Base-by-base conservation (phyloP, 2,888 invertebrate species). In the Marronus borbonicus region DNA sequence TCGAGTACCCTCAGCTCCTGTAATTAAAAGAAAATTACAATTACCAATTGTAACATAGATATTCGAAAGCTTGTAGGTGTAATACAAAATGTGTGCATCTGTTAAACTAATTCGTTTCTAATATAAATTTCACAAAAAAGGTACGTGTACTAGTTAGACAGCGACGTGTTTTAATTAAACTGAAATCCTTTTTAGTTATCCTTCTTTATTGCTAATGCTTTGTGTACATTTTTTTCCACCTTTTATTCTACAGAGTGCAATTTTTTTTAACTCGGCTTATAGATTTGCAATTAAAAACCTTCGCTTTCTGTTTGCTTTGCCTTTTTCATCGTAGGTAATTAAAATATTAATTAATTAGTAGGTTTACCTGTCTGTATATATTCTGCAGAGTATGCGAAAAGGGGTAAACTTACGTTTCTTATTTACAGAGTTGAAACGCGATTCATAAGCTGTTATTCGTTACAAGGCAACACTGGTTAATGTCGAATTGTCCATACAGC, bases 1-100 rank as follows among this genome's bases (percentile, higher is more conserved):
- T 92, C 93, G 82, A 96, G 91, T 80, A 92, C 89, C 85, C 91
- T 91, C 80, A 96, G 89, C 84, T 93, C 93, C 91, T 94, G 92
- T 79, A 92, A 91, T 80, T 81, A 81, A 84, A 81, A 80, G 78
- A 68, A 66, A 77, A 55, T 52, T 36, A 44, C 24, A 44, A 10
- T 31, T 3, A 12, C 12, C 50, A 31, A 68, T 24, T 68, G 4
- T 70, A 7, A 7, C 7, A 58, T 31, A 17, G 31, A 62, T 7
- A 8, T 24, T 4, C 20, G 14, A 62, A 5, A 10, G 10, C 28
- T 69, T 31, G 14, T 31, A 3, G 5, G 10, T 52, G 17, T 55
- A 12, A 4, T n/a, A 12, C 2, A 8, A 20, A 62, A 62, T n/a
- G 55, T n/a, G 17, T 17, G n/a, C 44, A 44, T 8, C 39, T 39